Conservation (phyloP, 2,797 vertebrate genomes). For the Urosaurus nigricauda region DNA sequence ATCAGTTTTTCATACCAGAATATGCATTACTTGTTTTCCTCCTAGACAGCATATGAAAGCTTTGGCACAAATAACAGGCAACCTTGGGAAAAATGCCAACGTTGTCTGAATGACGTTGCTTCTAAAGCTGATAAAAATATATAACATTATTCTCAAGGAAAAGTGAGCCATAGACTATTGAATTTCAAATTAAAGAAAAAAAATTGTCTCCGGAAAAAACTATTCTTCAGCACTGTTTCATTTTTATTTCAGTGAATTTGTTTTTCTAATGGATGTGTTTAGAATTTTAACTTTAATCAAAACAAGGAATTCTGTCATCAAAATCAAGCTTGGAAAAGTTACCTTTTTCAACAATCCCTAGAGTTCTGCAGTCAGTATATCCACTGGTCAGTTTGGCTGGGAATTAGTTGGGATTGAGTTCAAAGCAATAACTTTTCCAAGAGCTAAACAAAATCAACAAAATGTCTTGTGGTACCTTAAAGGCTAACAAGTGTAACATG, state of each 20-base stretch:
- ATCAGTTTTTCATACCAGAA: not conserved
- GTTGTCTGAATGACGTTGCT: conserved; percentile 30
- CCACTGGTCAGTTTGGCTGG: too few species aligned
- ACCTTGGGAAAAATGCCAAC: not conserved
- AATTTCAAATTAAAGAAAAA: conserved; percentile 43
- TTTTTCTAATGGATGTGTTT: not conserved
- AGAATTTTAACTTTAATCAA: not conserved
- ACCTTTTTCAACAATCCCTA: too few species aligned
- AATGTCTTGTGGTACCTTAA: not conserved
- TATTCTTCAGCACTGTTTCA: not conserved
- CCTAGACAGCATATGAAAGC: not conserved
- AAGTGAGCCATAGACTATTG: conserved; percentile 23
- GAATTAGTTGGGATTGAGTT: too few species aligned
- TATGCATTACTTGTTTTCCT: not conserved
- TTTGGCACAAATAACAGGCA: conserved; percentile 42
- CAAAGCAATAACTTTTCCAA: too few species aligned
- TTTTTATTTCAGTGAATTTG: not conserved
- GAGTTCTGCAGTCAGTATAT: too few species aligned
- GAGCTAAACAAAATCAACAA: not conserved
- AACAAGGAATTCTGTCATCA: not conserved
- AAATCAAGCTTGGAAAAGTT: not conserved
- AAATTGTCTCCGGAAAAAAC: not conserved
- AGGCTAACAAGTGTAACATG: not conserved
- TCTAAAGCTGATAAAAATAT: conserved; percentile 32
- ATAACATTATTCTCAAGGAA: conserved; percentile 11